phyloP scores from a whole-genome alignment of 2,797 vertebrate species.

The Chrosomus eos region DNA sequence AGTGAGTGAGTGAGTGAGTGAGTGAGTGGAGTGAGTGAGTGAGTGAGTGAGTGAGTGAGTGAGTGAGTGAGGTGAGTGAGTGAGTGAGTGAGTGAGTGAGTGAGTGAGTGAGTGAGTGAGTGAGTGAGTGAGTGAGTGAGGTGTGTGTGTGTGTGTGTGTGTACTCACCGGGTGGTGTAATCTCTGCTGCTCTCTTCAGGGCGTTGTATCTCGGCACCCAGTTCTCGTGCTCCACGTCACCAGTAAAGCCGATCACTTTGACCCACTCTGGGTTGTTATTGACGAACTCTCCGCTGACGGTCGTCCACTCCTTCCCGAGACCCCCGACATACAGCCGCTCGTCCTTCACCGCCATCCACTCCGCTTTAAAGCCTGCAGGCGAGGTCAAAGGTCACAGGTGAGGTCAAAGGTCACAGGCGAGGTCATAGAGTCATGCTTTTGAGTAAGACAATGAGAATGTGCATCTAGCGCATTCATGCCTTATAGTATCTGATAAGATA shows the following conservation, averaged over 20 bases:
- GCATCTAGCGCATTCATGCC: neutral
- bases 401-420: neutral
- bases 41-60: too few relatives aligned
- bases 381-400: neutral
- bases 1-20: too few relatives aligned
- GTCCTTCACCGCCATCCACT: slow-evolving; percentile 95
- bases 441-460: neutral
- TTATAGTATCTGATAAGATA: accelerated
- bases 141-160: neutral
- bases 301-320: slow-evolving; percentile 98
- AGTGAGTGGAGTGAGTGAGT: too few relatives aligned
- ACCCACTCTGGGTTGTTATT: slow-evolving; percentile 97
- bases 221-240: slow-evolving; percentile 87
- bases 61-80: too few relatives aligned
- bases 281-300: slow-evolving; percentile 87
- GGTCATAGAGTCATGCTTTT: neutral
- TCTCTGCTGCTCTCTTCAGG: slow-evolving; percentile 82
- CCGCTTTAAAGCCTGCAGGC: slow-evolving; percentile 91
- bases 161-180: slow-evolving; percentile 85
- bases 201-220: slow-evolving; percentile 88
- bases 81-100: too few relatives aligned
- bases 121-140: too few relatives aligned
- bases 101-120: too few relatives aligned
- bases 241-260: slow-evolving; percentile 88
- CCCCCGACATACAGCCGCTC: slow-evolving; percentile 91